Base-by-base conservation (phyloP, 1,140 invertebrate genomes). In the Polypedilum vanderplanki region DNA sequence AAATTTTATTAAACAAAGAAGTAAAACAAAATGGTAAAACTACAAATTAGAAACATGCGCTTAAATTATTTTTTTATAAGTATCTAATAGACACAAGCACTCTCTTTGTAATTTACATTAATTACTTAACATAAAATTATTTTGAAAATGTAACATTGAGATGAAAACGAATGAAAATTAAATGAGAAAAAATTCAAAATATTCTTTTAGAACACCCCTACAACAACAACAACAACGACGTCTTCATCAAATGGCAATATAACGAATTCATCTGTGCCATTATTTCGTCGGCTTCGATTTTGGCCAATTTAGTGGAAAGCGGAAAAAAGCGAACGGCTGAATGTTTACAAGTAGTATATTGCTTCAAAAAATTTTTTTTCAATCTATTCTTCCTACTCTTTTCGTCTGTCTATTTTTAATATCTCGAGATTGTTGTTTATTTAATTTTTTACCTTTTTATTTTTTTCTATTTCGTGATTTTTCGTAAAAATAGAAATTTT, bases 321-420 rank as follows among this genome's bases (percentile, higher is more conserved):
- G 65, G 65, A 70, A 70, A 18, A 70, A 70, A 70, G 65, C 65
- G 65, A 70, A 70, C 8, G 8, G 65, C 65, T n/a, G 65, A 70
- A 9, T 70, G 65, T 22, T 70, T 70, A 70, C 65, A 70, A 70
- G 65, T 70, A 70, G 17, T 70, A 70, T 20, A 33, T 33, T 5
- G 24, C 24, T 33, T 33, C 24, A 33, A 33, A 33, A 1, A 33
- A 3, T 33, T 33, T 12, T 57, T 57, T 57, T 12, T 57, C 46
- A 57, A 15, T 57, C 46, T 57, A 1, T 57, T 57, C 10, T 57
- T 57, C n/a, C 46, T 3, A 57, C 10, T 57, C 10, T 57, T 57
- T 3, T 57, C 46, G 46, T 17, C 46, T 17, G 10, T 57, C n/a
- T 17, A 12, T 2, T 57, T 57, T 57, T 12, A 57, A 17, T 17